These are phyloP conservation scores for Bombycilla garrulus DNA, from an alignment of 2,113 vertebrate species.

Conservation along the genomic window DNA sequence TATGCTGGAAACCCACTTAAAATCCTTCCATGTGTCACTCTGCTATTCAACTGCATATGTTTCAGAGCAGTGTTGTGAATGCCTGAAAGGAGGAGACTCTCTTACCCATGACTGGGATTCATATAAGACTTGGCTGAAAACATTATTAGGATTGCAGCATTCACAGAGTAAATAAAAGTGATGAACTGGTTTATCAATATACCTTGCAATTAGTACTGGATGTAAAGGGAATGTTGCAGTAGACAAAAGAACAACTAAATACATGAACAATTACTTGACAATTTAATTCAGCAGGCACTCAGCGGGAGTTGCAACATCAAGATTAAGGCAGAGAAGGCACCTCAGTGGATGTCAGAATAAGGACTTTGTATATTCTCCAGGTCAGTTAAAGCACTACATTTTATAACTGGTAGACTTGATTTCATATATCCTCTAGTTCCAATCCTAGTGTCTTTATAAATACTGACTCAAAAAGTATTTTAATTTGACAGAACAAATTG, in stretches of 20 bases:
- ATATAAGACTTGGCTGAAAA: background rate
- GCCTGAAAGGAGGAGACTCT: background rate
- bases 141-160: background rate
- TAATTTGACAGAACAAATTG: background rate
- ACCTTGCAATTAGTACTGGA: background rate
- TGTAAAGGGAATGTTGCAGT: background rate
- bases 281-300: background rate
- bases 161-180: background rate
- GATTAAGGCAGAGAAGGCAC: background rate
- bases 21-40: background rate
- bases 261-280: background rate
- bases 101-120: background rate
- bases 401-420: background rate
- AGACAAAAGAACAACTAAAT: background rate
- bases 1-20: background rate
- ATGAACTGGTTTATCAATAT: background rate
- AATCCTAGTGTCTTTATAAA: background rate
- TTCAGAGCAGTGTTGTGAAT: background rate
- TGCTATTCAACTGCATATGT: background rate
- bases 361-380: background rate
- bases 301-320: background rate
- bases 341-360: background rate
- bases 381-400: background rate
- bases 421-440: background rate
- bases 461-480: background rate